Percentiles rank a stretch among this genome's conserved stretches.
Evolutionary conservation across 2,113 vertebrate genomes (phyloP).

Genomic region (Prunella fulvescens): DNA sequence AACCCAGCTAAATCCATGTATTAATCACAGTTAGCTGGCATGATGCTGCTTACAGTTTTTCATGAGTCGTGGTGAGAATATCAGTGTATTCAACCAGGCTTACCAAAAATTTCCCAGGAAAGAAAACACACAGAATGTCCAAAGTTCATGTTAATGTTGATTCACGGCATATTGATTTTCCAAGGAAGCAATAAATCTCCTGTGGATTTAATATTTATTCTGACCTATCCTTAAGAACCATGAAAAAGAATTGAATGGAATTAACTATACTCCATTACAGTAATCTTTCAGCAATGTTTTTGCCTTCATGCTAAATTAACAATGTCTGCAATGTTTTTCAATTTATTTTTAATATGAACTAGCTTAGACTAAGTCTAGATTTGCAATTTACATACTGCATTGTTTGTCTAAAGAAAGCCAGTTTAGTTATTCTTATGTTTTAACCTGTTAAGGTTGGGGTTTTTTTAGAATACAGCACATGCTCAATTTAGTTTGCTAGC

Average conservation of each 20-base stretch:
- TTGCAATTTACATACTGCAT: neutral
- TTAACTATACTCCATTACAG: slow-evolving; percentile 6
- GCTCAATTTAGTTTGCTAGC: neutral
- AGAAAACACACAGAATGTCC: neutral
- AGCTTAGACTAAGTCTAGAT: neutral
- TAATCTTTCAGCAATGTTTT: slow-evolving; percentile 18
- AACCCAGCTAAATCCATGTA: neutral
- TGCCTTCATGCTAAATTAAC: slow-evolving; percentile 8
- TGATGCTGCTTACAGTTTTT: neutral
- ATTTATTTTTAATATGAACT: neutral
- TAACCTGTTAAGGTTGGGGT: neutral
- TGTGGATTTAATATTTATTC: slow-evolving; percentile 37
- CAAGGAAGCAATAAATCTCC: slow-evolving; percentile 41
- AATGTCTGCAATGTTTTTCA: neutral
- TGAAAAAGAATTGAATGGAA: slow-evolving; percentile 16
- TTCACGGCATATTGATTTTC: slow-evolving; percentile 22
- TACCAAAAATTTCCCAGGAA: neutral
- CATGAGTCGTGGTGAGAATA: neutral
- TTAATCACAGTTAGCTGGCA: neutral
- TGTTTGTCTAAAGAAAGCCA: neutral
- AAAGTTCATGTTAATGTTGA: neutral
- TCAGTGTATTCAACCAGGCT: neutral
- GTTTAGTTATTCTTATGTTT: neutral
- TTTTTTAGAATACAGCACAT: neutral
- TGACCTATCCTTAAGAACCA: slow-evolving; percentile 16